phyloP scores from a whole-genome alignment of 2,888 invertebrate species.

The Taphrorychus bicolor region DNA sequence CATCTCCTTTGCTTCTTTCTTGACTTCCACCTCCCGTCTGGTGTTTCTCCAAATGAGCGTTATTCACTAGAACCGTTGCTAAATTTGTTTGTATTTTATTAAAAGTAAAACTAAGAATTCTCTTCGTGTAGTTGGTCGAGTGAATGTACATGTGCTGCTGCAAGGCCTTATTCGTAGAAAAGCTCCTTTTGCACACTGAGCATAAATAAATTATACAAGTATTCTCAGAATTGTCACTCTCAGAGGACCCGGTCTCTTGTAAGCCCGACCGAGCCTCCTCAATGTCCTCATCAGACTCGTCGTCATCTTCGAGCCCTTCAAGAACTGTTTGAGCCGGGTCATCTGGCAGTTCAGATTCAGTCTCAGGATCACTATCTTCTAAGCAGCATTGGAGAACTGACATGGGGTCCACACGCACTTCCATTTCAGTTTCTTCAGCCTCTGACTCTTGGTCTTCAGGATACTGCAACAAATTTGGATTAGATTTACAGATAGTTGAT shows the following conservation, averaged over 20 bases:
- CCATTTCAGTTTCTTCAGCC: slow-evolving; percentile 65
- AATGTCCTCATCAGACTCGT: slow-evolving; percentile 36
- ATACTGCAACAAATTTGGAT: slow-evolving; percentile 39
- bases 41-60: slow-evolving; percentile 21
- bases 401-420: slow-evolving; percentile 75
- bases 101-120: slow-evolving; percentile 41
- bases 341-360: slow-evolving; percentile 10
- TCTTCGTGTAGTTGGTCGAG: slow-evolving; percentile 39
- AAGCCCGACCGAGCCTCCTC: slow-evolving; percentile 14
- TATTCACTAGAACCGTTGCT: slow-evolving; percentile 29
- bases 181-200: slow-evolving; percentile 45
- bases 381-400: slow-evolving; percentile 68
- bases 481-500: neutral
- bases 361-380: slow-evolving; percentile 59
- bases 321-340: neutral
- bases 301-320: slow-evolving; percentile 49
- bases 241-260: slow-evolving; percentile 40
- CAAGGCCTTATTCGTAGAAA: slow-evolving; percentile 44
- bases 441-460: slow-evolving; percentile 49
- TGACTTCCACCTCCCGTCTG: too few relatives aligned
- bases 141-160: slow-evolving; percentile 46
- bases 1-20: neutral
- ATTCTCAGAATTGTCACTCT: slow-evolving; percentile 44
- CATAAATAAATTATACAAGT: slow-evolving; percentile 45
- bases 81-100: slow-evolving; percentile 36